Evolutionary conservation across 2,113 vertebrate genomes (phyloP).

Genomic region (Harpagus bidentatus): DNA sequence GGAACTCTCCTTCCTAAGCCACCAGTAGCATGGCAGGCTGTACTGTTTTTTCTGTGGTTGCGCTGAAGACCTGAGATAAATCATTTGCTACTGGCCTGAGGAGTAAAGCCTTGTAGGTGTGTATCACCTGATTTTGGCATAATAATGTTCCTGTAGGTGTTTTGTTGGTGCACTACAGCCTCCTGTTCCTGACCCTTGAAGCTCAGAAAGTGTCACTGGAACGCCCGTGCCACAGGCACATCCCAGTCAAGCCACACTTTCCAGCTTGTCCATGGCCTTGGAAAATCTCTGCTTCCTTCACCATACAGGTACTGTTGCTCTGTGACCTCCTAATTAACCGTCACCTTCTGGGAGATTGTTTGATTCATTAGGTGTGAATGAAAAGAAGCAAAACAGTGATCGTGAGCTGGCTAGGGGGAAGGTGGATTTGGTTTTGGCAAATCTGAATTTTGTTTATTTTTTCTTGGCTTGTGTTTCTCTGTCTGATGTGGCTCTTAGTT

Average conservation of each 20-base stretch:
- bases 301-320: neutral
- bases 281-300: neutral
- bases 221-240: fast-evolving
- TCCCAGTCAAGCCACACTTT: neutral
- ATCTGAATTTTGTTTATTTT: neutral
- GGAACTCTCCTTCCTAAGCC: neutral
- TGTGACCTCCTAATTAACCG: neutral
- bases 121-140: neutral
- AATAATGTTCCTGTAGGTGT: neutral
- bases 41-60: neutral
- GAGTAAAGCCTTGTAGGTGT: neutral
- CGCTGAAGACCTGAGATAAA: neutral
- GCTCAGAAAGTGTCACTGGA: neutral
- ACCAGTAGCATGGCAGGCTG: neutral
- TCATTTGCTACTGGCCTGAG: neutral
- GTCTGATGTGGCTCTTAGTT: neutral
- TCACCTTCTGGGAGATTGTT: neutral
- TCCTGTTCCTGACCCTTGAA: neutral
- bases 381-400: neutral
- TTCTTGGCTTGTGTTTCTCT: neutral
- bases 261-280: neutral
- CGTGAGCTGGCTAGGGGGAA: neutral
- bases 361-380: neutral
- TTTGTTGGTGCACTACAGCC: neutral
- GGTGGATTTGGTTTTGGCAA: neutral